Evolutionary conservation across 2,113 vertebrate genomes (phyloP).

Genomic region (Tenrec ecaudatus): DNA sequence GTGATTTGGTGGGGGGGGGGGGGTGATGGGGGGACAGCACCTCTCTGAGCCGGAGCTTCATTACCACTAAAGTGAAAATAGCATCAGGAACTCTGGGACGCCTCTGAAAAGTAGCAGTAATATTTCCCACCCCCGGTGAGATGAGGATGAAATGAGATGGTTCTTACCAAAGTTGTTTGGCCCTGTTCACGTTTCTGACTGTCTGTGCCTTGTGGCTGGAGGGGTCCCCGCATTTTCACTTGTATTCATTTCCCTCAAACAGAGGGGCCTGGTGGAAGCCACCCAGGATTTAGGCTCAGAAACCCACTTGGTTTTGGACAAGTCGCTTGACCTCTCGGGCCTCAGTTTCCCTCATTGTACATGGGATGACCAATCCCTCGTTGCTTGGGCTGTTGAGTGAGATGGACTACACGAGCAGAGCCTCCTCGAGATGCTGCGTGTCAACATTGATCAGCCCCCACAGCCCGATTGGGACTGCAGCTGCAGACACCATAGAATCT

Average conservation of each 20-base stretch:
- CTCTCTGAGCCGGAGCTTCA: not conserved
- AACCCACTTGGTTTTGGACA: not conserved
- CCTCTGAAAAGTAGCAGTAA: not conserved
- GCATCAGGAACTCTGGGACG: not conserved
- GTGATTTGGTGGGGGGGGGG: conserved; percentile 21
- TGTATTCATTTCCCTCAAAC: not conserved
- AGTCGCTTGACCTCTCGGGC: not conserved
- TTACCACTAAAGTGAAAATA: not conserved
- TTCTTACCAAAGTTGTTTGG: not conserved
- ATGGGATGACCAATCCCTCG: not conserved
- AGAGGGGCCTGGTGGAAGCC: not conserved
- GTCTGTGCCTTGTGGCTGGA: rapidly evolving
- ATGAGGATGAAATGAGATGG: not conserved
- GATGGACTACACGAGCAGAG: not conserved
- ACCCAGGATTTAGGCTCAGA: not conserved
- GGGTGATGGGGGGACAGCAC: not conserved
- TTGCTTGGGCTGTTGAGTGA: not conserved
- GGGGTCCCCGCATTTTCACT: not conserved
- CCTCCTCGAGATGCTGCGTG: not conserved
- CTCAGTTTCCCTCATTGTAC: not conserved
- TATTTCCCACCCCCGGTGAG: not conserved
- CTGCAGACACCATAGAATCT: not conserved
- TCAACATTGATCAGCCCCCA: not conserved
- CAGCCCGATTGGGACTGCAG: not conserved
- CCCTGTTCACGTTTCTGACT: too few species aligned